Evolutionary conservation across 1,140 invertebrate genomes (phyloP), one percentile per base, ranked within the genome.

Genomic region (Nasonia giraulti): DNA sequence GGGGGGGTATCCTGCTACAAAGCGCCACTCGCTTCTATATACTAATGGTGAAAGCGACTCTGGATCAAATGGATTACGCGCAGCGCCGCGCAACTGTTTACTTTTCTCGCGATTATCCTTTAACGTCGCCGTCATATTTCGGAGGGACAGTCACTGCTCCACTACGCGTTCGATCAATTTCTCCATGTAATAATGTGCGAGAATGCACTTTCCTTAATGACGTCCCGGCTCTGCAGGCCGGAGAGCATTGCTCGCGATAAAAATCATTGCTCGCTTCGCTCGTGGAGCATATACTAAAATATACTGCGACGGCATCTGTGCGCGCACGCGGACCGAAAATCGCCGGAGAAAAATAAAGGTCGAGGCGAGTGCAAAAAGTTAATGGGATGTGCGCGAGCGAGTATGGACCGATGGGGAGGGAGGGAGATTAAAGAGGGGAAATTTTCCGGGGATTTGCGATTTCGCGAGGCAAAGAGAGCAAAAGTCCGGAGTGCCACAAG

Each of bases 381-480:
- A 86, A 86, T 86, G 76, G 80, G 85, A 86, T 86, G 68, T 86
- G 85, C 80, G 71, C 3, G 37, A 71, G 68, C 1, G 40, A 75
- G 74, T 10, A 44, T 14, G 44, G 40, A 44, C 33, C 37, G 20
- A 40, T 40, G 4, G 73, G 27, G 50, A 27, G 40, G 27, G 31
- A 75, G 69, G 14, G 50, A 20, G 44, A 12, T 77, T 83, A 77
- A 77, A 83, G 74, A 77, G 82, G 68, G 55, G 74, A 83, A 75
- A 83, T 86, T 86, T 86, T 86, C 80, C 80, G 85, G 80, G 85
- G 80, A 86, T 86, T 86, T 86, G 31, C 75, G 68, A 86, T 86
- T 82, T 86, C 27, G 62, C 66, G 75, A 47, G 74, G 5, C 3
- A 37, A 37, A 37, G 33, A 37, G 40, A 44, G 40, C 74, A 77